Conservation (phyloP, 37 sponge, comb jelly and placozoan species). For the Diacarnus erythraeanus region DNA sequence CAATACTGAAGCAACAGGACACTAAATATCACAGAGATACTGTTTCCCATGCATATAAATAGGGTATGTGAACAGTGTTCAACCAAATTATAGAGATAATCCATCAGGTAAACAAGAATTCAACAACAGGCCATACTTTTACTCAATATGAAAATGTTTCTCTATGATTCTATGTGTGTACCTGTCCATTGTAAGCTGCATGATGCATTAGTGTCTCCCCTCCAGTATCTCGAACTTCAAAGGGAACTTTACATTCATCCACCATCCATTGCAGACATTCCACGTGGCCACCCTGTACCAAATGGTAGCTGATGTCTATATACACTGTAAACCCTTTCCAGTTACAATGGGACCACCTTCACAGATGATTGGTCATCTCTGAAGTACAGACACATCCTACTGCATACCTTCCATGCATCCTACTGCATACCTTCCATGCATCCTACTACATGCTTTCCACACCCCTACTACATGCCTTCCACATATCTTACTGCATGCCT, state of each 20-base stretch:
- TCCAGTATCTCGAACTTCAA: conserved; percentile 69
- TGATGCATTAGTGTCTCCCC: conserved; percentile 88
- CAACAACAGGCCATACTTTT: background rate
- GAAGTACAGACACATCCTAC: background rate
- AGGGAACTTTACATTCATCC: conserved; percentile 59
- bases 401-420: no score
- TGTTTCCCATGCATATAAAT: no score
- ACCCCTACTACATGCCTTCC: no score
- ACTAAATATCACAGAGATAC: no score
- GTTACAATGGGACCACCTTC: background rate
- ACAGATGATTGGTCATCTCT: background rate
- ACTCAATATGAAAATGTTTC: background rate
- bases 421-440: no score
- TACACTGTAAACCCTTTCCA: background rate
- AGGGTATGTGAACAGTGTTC: no score
- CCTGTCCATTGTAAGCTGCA: conserved; percentile 79
- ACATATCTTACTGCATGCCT: no score
- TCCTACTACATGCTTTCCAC: no score
- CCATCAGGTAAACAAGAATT: background rate
- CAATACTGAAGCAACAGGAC: no score
- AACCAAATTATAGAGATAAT: no score
- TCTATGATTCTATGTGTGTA: conserved; percentile 9
- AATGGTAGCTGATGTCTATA: background rate
- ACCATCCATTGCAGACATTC: conserved; percentile 80
- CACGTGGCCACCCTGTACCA: conserved; percentile 58